A percentile compares a stretch with the other conserved stretches of the same genome.
Evolutionary conservation across 2,888 invertebrate genomes (phyloP).

Genomic region (Pollenia amentaria): DNA sequence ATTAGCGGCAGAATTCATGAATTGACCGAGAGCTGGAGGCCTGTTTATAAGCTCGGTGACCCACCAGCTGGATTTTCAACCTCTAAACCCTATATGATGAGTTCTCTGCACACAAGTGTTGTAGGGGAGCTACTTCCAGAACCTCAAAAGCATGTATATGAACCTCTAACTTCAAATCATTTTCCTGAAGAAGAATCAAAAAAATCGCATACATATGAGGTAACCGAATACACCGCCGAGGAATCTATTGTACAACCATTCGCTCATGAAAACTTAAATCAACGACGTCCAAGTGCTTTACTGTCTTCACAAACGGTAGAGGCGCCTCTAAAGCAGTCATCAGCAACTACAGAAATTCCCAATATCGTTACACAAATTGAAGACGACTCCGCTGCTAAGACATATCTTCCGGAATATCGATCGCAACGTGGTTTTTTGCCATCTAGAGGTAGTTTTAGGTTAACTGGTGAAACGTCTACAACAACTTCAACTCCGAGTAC

Average conservation of each 20-base stretch:
- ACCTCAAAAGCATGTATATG: constrained; percentile 77
- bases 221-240: constrained; percentile 82
- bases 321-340: background rate
- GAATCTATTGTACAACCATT: constrained; percentile 76
- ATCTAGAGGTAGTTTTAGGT: constrained; percentile 15
- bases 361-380: constrained; percentile 23
- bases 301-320: constrained; percentile 30
- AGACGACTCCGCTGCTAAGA: background rate
- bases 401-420: constrained; percentile 28
- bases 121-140: constrained; percentile 78
- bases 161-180: constrained; percentile 48
- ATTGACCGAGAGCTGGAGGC: constrained; percentile 81
- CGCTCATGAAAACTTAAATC: constrained; percentile 72
- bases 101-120: constrained; percentile 80
- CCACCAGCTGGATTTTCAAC: constrained; percentile 74
- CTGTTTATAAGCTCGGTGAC: constrained; percentile 76
- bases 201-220: constrained; percentile 79
- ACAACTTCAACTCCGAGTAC: constrained; percentile 18
- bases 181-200: constrained; percentile 74
- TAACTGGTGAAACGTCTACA: constrained; percentile 4
- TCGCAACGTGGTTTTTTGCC: constrained; percentile 42
- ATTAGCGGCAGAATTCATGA: constrained; percentile 79
- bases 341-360: constrained; percentile 35
- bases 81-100: constrained; percentile 78
- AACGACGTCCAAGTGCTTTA: constrained; percentile 56